Evolutionary conservation across 2,888 invertebrate species (phyloP), one percentile per base, ranked within the genome.

Genomic region (Epinotia demarniana): DNA sequence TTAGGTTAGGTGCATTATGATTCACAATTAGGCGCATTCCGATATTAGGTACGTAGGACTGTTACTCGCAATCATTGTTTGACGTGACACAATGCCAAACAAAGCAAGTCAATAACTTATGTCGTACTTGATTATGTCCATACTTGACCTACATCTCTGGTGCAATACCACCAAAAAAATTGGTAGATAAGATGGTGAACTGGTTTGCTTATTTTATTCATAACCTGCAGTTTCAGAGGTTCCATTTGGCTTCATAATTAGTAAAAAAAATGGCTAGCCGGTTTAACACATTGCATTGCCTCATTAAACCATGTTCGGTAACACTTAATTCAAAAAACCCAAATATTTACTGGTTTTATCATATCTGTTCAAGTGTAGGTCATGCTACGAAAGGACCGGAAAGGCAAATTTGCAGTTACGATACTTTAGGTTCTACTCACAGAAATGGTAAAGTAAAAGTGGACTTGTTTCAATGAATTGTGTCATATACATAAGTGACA

Each of bases 1-100:
- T 33, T 55, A 39, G 16, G 43, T 18, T 74, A 39, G 49, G 74
- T 74, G 70, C 64, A 71, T 71, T 71, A 72, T 75, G 66, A 72
- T 67, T 72, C 72, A 75, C 61, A 67, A 67, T 67, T 62, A 67
- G 55, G 57, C 43, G 61, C 71, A 75, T 75, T 71, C 75, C 70
- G 9, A 53, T 66, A 64, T 64, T n/a, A 33, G 60, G 70, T 74
- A 74, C 49, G 68, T 63, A 73, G 27, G 57, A 63, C 46, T 43
- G 53, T 18, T 9, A 39, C 9, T 39, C 39, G 39, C 46, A 43
- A 18, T 39, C 49, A 27, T 18, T 53, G 33, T 5, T 19, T 62
- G 19, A 33, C 62, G n/a, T 55, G 53, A 43, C 16, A 62, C 55
- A 33, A 55, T 53, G 23, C 39, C 33, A 58, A 68, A 23, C 57